phyloP scores from a whole-genome alignment of 2,797 vertebrate genomes.

The Calcarius lapponicus region DNA sequence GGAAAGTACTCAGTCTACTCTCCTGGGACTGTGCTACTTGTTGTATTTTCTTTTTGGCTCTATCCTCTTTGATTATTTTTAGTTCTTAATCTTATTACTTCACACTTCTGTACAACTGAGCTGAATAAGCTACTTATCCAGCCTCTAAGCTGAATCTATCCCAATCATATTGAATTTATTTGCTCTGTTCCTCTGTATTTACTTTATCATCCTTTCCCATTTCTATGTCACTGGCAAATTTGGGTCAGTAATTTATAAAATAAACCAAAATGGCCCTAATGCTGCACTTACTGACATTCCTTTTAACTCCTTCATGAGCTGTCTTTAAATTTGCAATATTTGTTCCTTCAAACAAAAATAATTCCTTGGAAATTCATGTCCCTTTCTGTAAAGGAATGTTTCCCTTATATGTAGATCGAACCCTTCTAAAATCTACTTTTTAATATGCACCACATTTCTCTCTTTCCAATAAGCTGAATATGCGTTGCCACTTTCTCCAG shows the following conservation, averaged over 20 bases:
- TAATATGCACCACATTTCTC: background rate
- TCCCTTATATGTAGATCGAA: background rate
- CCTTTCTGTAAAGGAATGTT: background rate
- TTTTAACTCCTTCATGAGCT: slow-evolving; percentile 13
- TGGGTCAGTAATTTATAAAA: slow-evolving; percentile 55
- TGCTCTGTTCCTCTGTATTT: slow-evolving; percentile 61
- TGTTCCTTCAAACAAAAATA: background rate
- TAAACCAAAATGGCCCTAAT: slow-evolving; percentile 7
- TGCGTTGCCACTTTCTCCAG: background rate
- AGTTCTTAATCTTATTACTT: slow-evolving; percentile 78
- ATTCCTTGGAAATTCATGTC: background rate
- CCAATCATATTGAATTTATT: slow-evolving; percentile 69
- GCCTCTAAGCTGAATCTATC: slow-evolving; percentile 65
- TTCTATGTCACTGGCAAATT: slow-evolving; percentile 55
- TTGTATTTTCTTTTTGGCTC: slow-evolving; percentile 70
- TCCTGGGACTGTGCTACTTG: slow-evolving; percentile 42
- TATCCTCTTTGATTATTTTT: slow-evolving; percentile 61
- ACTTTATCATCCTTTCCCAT: slow-evolving; percentile 26
- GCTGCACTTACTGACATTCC: background rate
- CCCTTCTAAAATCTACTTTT: background rate
- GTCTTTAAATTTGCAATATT: background rate
- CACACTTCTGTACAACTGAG: slow-evolving; percentile 73
- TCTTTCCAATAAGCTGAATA: background rate
- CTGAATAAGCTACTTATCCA: slow-evolving; percentile 77
- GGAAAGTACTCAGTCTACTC: background rate